Evolutionary conservation across 1,140 invertebrate genomes (phyloP).

Genomic region (Chlorops oryzae): DNA sequence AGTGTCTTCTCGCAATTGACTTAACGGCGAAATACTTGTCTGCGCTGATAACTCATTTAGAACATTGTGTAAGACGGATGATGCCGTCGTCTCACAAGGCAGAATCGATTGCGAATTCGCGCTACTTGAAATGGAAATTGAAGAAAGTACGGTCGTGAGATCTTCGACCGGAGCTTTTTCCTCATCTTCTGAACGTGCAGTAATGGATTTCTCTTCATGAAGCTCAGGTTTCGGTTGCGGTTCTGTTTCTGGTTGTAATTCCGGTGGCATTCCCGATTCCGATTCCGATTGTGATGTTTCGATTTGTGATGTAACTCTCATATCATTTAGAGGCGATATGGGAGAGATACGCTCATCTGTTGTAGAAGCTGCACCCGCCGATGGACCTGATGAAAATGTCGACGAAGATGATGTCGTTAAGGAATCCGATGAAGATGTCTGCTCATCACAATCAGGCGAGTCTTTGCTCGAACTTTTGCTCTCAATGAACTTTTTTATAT

Average conservation of each 20-base stretch:
- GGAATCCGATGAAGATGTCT: conserved; percentile 32
- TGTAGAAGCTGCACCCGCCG: conserved; percentile 30
- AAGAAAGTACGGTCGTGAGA: conserved; percentile 35
- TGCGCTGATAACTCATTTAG: conserved; percentile 31
- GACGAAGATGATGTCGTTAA: conserved; percentile 44
- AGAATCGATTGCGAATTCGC: conserved; percentile 29
- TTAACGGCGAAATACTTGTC: conserved; percentile 4
- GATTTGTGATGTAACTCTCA: too few relatives aligned
- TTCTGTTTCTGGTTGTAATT: neutral
- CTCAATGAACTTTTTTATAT: conserved; percentile 37
- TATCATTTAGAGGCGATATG: conserved; percentile 5
- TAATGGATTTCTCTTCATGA: neutral
- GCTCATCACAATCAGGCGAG: conserved; percentile 9
- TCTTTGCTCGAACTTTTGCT: conserved; percentile 8
- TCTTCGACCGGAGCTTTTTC: conserved; percentile 19
- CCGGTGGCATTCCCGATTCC: too few relatives aligned
- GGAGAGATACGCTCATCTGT: conserved; percentile 23
- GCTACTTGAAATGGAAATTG: conserved; percentile 35
- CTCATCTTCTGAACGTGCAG: conserved; percentile 1
- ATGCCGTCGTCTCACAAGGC: conserved; percentile 29
- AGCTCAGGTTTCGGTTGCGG: neutral
- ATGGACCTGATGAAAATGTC: conserved; percentile 44
- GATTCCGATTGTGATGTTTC: too few relatives aligned
- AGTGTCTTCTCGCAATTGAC: conserved; percentile 5
- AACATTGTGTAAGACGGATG: conserved; percentile 32